These are phyloP conservation scores for Sinocyclocheilus anophthalmus DNA, from an alignment of 2,113 vertebrate species.

Conservation along the genomic window DNA sequence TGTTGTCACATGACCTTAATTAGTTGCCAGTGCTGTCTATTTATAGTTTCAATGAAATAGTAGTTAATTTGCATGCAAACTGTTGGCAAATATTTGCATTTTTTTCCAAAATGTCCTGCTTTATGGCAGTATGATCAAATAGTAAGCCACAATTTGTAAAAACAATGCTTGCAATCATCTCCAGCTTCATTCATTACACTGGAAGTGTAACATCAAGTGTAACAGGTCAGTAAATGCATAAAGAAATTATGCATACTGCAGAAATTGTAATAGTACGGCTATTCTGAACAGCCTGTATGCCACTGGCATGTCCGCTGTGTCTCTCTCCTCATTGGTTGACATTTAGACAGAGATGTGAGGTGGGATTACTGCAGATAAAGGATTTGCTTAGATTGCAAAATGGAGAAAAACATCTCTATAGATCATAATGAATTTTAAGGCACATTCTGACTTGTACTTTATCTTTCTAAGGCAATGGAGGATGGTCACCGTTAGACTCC, in stretches of 20 bases:
- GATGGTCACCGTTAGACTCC: conserved; percentile 90
- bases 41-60: neutral
- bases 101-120: neutral
- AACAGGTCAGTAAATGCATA: neutral
- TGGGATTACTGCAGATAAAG: neutral
- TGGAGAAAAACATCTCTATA: neutral
- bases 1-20: neutral
- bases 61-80: neutral
- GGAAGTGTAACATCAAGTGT: neutral
- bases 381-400: neutral
- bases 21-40: neutral
- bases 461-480: conserved; percentile 82
- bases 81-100: neutral
- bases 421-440: neutral
- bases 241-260: neutral
- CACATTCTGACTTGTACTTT: neutral
- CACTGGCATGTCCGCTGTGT: neutral
- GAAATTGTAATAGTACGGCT: neutral
- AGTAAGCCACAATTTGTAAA: neutral
- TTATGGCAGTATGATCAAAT: neutral
- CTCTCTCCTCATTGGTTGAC: conserved; percentile 17
- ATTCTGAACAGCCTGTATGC: neutral
- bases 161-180: neutral
- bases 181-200: neutral
- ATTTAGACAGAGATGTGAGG: conserved; percentile 29